Conservation (phyloP, 2,888 invertebrate genomes). For the Drosophila mulleri region DNA sequence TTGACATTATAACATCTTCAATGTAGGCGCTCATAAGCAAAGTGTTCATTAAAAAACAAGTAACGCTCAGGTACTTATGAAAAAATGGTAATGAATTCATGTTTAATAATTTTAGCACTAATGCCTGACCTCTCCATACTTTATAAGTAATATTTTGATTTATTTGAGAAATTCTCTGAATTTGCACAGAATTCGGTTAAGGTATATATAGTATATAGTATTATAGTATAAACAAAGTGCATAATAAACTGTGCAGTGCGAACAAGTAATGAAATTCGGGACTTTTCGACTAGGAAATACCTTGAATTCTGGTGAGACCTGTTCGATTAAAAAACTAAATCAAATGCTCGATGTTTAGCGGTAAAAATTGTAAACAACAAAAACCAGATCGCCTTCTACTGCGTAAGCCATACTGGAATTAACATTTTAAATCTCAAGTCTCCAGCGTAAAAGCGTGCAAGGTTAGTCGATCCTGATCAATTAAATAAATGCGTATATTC, state of each 20-base stretch:
- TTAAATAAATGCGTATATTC: not conserved
- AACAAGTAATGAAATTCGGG: not conserved
- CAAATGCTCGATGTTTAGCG: not conserved
- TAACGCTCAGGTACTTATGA: conserved; percentile 15
- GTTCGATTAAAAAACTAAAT: not conserved
- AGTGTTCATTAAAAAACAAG: conserved; percentile 40
- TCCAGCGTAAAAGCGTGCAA: not conserved
- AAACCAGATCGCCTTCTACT: not conserved
- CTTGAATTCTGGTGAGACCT: not conserved
- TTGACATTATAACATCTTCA: conserved; percentile 53
- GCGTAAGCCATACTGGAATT: not conserved
- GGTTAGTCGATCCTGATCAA: not conserved
- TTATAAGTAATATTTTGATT: conserved; percentile 1
- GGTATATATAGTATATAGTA: too few species aligned
- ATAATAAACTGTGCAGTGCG: not conserved
- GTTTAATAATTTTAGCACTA: conserved; percentile 24
- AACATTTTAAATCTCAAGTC: not conserved
- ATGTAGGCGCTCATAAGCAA: conserved; percentile 48
- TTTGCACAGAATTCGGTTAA: not conserved
- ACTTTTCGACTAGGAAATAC: not conserved
- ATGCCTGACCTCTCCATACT: conserved; percentile 22
- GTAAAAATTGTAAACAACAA: not conserved
- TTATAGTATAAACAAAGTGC: not conserved
- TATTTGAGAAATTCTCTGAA: not conserved
- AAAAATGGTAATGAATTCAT: conserved; percentile 13